phyloP scores from a whole-genome alignment of 1,140 invertebrate genomes.

The Drosophila grimshawi region DNA sequence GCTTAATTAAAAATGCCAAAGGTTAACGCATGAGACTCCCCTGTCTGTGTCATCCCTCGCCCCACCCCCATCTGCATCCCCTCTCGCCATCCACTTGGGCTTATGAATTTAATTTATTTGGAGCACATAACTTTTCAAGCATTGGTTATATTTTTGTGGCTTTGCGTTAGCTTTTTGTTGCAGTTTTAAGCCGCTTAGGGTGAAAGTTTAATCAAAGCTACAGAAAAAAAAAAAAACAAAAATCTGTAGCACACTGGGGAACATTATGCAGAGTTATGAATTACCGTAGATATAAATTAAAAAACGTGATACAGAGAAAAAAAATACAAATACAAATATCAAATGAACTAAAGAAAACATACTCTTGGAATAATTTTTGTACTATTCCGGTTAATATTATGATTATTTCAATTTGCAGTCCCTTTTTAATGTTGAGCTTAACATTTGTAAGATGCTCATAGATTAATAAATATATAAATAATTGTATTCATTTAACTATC shows the following conservation, averaged over 20 bases:
- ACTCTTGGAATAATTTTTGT: no score
- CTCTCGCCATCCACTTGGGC: conserved; percentile 7
- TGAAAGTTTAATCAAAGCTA: conserved; percentile 70
- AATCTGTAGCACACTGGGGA: conserved; percentile 24
- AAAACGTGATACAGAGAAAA: background rate
- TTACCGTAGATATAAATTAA: background rate
- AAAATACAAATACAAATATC: no score
- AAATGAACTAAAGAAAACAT: no score
- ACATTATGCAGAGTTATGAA: background rate
- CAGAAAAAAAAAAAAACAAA: conserved; percentile 19
- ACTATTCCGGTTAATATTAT: no score
- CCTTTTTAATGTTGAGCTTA: no score
- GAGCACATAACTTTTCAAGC: conserved; percentile 64
- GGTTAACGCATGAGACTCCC: conserved; percentile 70
- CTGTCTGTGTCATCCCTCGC: background rate
- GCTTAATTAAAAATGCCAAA: conserved; percentile 82
- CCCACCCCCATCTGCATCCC: background rate
- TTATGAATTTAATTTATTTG: conserved; percentile 79
- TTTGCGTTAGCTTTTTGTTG: conserved; percentile 58
- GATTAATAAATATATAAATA: no score
- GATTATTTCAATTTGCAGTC: no score
- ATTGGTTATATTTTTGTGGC: conserved; percentile 55
- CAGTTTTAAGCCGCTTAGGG: conserved; percentile 73
- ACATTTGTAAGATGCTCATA: no score
- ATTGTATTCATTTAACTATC: no score